Conservation (phyloP, 2,888 invertebrate genomes). For the Sinotaia quadrata region DNA sequence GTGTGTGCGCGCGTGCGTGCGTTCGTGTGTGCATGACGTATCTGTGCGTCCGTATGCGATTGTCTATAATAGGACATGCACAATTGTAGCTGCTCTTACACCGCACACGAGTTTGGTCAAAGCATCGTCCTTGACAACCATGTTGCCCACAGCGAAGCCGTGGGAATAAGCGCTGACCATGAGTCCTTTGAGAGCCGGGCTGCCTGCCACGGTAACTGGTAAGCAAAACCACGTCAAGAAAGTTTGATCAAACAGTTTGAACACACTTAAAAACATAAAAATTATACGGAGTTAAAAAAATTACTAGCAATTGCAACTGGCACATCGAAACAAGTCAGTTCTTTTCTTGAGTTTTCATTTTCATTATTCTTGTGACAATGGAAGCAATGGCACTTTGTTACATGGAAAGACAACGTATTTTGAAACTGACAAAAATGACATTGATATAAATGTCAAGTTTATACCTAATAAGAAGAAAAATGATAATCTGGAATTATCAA, state of each 20-base stretch:
- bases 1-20: not conserved
- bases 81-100: not conserved
- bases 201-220: not conserved
- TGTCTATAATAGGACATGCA: not conserved
- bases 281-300: too few relatives aligned
- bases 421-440: too few relatives aligned
- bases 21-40: not conserved
- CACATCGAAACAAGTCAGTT: not conserved
- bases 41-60: not conserved
- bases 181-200: constrained; percentile 4
- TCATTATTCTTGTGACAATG: too few relatives aligned
- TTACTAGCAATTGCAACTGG: not conserved
- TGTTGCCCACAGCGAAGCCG: not conserved
- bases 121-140: not conserved
- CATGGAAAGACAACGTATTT: too few relatives aligned
- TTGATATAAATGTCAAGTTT: too few relatives aligned
- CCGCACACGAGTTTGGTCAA: not conserved
- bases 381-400: too few relatives aligned
- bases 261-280: too few relatives aligned
- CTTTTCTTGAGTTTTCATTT: too few relatives aligned
- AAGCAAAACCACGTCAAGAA: too few relatives aligned
- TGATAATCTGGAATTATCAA: too few relatives aligned
- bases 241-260: too few relatives aligned
- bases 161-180: constrained; percentile 12
- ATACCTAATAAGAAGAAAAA: too few relatives aligned